Percentiles rank a stretch among this genome's conserved stretches.
Evolutionary conservation across 2,113 vertebrate species (phyloP).

Genomic region (Anhinga rufa): DNA sequence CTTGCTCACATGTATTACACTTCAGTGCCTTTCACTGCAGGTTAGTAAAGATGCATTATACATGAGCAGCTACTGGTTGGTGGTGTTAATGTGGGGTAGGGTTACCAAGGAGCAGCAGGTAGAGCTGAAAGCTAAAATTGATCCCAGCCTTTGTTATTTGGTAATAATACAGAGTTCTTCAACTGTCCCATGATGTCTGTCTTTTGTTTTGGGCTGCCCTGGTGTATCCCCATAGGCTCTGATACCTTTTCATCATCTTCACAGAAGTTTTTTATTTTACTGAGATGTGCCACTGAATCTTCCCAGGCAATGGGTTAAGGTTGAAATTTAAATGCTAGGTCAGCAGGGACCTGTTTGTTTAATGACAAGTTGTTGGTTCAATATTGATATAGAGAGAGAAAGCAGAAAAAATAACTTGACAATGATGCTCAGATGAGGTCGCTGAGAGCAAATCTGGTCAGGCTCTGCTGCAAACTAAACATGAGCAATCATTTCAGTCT

Average conservation of each 20-base stretch:
- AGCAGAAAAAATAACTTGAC: background rate
- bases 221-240: background rate
- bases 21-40: background rate
- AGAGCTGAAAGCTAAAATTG: background rate
- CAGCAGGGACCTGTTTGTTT: background rate
- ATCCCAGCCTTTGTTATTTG: background rate
- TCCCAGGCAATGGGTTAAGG: background rate
- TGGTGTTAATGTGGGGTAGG: background rate
- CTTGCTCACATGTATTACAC: background rate
- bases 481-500: background rate
- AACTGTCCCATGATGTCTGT: background rate
- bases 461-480: conserved; percentile 7
- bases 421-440: background rate
- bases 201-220: background rate
- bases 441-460: background rate
- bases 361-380: background rate
- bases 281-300: background rate
- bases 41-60: conserved; percentile 40
- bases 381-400: background rate
- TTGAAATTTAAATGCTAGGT: background rate
- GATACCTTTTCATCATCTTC: background rate
- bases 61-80: background rate
- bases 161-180: background rate
- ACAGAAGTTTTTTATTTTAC: background rate
- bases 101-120: conserved; percentile 30